These are phyloP conservation scores for Trisateles emortualis DNA, from an alignment of 2,888 invertebrate species.

Conservation along the genomic window DNA sequence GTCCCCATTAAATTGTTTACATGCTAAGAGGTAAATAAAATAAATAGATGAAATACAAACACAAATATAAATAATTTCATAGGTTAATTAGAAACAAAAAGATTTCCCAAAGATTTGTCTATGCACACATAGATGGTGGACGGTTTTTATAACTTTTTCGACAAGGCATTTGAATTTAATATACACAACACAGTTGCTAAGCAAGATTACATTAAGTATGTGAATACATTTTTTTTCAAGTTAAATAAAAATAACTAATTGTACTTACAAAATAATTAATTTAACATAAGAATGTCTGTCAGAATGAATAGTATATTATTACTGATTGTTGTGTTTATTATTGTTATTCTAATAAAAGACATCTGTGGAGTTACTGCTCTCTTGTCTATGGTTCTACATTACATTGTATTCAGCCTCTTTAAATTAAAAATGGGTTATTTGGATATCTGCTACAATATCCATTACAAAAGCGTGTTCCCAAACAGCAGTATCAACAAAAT, in stretches of 20 bases:
- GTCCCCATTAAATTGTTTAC: not conserved
- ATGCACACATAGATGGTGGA: not conserved
- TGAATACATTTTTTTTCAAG: not conserved
- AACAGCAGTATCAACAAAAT: no score
- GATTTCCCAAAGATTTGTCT: not conserved
- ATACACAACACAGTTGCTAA: not conserved
- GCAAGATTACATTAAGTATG: not conserved
- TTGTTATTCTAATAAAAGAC: no score
- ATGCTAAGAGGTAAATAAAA: slow-evolving; percentile 13
- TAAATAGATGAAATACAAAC: slow-evolving; percentile 30
- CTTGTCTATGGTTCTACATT: no score
- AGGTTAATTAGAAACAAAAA: not conserved
- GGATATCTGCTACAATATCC: not conserved
- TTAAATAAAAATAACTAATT: no score
- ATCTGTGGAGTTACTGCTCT: no score
- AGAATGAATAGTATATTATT: no score
- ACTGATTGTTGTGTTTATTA: no score
- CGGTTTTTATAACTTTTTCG: not conserved
- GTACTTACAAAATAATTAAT: not conserved
- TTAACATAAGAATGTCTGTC: no score
- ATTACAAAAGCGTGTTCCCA: no score
- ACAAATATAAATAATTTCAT: slow-evolving; percentile 19
- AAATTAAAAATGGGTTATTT: not conserved
- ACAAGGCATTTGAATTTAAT: not conserved
- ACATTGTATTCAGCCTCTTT: not conserved